A percentile compares a stretch with the other conserved stretches of the same genome.
phyloP scores from a whole-genome alignment of 2,113 vertebrate genomes.

The Excalfactoria chinensis region DNA sequence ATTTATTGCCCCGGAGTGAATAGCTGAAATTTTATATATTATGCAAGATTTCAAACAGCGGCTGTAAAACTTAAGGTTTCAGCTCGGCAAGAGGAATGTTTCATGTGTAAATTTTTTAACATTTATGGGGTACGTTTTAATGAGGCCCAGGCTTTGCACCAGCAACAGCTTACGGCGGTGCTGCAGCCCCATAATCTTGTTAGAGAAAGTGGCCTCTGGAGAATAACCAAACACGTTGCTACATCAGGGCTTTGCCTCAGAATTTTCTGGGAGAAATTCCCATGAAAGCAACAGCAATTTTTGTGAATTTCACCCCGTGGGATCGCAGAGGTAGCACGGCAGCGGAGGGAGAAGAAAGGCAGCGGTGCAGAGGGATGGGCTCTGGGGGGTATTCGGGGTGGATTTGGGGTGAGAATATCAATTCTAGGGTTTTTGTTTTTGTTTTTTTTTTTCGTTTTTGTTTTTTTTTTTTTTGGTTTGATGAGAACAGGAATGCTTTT shows the following conservation, averaged over 20 bases:
- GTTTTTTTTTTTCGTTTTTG: not conserved
- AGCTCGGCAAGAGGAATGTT: constrained; percentile 77
- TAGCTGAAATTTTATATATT: constrained; percentile 82
- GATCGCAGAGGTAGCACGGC: not conserved
- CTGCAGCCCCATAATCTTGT: constrained; percentile 43
- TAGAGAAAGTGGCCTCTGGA: constrained; percentile 59
- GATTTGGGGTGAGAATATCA: not conserved
- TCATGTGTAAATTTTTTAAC: constrained; percentile 84
- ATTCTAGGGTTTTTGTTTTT: not conserved
- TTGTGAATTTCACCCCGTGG: not conserved
- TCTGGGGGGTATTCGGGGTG: not conserved
- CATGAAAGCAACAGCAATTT: not conserved
- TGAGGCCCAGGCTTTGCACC: constrained; percentile 77
- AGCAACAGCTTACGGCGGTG: constrained; percentile 65
- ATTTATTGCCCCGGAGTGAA: constrained; percentile 79
- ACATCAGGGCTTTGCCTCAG: not conserved
- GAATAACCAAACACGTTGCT: constrained; percentile 26
- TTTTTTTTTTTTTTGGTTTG: not conserved
- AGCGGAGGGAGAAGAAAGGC: not conserved
- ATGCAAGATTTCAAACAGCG: constrained; percentile 80
- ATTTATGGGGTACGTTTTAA: constrained; percentile 82
- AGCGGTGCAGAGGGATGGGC: not conserved
- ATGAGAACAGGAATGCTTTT: not conserved
- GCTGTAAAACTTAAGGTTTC: constrained; percentile 79
- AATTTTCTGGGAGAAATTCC: not conserved